phyloP scores from a whole-genome alignment of 2,797 vertebrate genomes.

The Sandelia bainsii region DNA sequence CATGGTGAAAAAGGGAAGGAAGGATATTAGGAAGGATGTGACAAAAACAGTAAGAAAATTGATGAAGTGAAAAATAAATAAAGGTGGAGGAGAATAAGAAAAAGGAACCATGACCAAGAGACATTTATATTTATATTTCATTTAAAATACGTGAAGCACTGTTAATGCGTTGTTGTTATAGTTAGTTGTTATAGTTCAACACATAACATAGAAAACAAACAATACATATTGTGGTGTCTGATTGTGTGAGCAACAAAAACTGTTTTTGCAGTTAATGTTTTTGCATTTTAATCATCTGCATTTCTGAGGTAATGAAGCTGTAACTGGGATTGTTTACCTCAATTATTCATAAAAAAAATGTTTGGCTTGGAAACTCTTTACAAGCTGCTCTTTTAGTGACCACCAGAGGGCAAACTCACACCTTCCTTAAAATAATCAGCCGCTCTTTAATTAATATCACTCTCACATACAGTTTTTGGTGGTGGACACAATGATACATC shows the following conservation, averaged over 20 bases:
- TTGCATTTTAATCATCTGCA: too few species aligned
- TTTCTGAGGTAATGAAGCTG: background rate
- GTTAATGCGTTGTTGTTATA: too few species aligned
- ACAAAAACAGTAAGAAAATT: too few species aligned
- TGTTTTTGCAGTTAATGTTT: too few species aligned
- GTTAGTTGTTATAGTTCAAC: background rate
- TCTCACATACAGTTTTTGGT: background rate
- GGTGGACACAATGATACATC: background rate
- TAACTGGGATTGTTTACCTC: background rate
- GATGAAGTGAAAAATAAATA: background rate
- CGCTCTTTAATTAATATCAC: background rate
- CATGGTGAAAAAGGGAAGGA: background rate
- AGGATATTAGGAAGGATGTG: background rate
- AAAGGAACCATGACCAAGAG: background rate
- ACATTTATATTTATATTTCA: too few species aligned
- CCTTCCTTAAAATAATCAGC: background rate
- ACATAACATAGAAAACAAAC: background rate
- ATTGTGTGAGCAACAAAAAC: background rate
- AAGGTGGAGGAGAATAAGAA: background rate
- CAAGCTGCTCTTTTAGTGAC: constrained; percentile 1
- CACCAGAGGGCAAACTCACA: constrained; percentile 32
- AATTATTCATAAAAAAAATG: background rate
- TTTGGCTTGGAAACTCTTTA: background rate
- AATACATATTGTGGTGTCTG: background rate
- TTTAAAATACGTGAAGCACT: background rate